phyloP scores from a whole-genome alignment of 2,113 vertebrate species.

The Leptocoma aspasia region DNA sequence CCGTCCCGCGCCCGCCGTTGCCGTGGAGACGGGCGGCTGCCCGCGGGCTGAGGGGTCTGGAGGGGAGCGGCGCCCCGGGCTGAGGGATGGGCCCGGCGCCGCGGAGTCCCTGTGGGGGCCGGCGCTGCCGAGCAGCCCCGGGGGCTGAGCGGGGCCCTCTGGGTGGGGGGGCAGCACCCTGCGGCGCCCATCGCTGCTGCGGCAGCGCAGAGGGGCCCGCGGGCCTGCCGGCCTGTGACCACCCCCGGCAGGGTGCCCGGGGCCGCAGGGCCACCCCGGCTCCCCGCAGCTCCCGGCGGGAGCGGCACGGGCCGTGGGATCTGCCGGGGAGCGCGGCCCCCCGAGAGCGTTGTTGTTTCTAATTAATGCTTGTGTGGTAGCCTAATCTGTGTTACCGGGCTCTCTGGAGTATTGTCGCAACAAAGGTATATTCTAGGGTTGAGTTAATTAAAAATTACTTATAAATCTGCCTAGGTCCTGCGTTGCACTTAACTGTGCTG shows the following conservation, averaged over 20 bases:
- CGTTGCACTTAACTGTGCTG: background rate
- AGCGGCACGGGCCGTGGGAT: background rate
- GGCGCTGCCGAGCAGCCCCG: background rate
- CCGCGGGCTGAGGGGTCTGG: background rate
- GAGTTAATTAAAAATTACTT: conserved; percentile 55
- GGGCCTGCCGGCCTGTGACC: background rate
- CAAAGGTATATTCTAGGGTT: conserved; percentile 42
- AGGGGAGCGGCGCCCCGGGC: background rate
- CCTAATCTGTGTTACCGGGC: background rate
- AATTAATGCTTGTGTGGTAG: conserved; percentile 34
- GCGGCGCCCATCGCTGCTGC: background rate
- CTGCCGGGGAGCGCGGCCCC: background rate
- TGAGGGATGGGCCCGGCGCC: background rate
- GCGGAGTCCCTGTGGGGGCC: too few relatives aligned
- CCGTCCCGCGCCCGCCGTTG: background rate
- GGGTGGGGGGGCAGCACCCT: fast-evolving
- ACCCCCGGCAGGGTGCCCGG: background rate
- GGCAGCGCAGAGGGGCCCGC: background rate
- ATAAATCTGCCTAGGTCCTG: background rate
- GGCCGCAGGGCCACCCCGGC: background rate
- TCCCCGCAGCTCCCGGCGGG: background rate
- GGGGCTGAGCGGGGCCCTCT: background rate
- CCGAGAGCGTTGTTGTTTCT: background rate
- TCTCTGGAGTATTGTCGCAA: conserved; percentile 40
- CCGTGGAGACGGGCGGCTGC: conserved; percentile 4